Percentiles rank a stretch among this genome's conserved stretches.
phyloP scores from a whole-genome alignment of 2,113 vertebrate genomes.

The Cacatua alba region DNA sequence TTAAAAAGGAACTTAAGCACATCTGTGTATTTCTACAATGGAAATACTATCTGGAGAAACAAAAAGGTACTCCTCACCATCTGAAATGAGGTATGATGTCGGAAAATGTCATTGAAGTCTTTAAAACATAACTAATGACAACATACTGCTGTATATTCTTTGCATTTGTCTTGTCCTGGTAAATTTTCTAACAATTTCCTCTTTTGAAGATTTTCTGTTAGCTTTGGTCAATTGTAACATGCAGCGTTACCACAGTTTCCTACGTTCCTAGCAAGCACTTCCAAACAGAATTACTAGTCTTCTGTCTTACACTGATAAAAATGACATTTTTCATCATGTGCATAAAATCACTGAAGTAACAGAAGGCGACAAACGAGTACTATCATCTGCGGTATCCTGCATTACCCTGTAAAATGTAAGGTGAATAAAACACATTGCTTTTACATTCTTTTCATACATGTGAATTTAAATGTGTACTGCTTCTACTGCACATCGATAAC shows the following conservation, averaged over 20 bases:
- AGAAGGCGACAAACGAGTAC: neutral
- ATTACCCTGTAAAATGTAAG: neutral
- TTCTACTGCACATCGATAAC: neutral
- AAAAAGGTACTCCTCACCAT: neutral
- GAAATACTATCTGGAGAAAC: neutral
- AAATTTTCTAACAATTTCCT: neutral
- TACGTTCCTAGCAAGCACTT: neutral
- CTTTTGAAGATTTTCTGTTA: neutral
- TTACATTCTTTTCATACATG: neutral
- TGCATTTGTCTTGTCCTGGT: neutral
- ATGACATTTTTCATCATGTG: neutral
- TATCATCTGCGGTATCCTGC: neutral
- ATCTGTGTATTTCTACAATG: neutral
- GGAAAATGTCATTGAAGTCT: neutral
- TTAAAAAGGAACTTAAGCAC: neutral
- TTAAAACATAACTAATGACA: neutral
- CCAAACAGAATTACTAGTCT: neutral
- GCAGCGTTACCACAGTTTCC: neutral
- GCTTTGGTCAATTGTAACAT: neutral
- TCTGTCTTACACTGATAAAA: neutral
- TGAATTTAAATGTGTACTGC: neutral
- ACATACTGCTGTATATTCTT: neutral
- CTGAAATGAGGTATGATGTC: neutral
- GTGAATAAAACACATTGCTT: neutral
- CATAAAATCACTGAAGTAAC: neutral